Evolutionary conservation across 2,888 invertebrate genomes (phyloP).

Genomic region (Agrypnus murinus): DNA sequence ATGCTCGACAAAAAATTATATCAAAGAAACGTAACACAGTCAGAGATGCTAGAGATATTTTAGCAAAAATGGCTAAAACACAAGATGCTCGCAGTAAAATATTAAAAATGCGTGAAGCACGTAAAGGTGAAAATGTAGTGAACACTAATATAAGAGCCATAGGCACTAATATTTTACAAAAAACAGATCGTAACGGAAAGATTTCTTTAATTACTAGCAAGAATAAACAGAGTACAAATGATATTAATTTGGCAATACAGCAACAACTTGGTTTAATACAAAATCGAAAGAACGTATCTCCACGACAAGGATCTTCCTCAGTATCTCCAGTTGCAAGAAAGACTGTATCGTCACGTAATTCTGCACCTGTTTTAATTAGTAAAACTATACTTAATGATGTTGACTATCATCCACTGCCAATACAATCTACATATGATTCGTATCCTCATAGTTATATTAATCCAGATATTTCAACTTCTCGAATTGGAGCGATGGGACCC

Average conservation of each 20-base stretch:
- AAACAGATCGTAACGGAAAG: slow-evolving; percentile 73
- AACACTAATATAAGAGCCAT: slow-evolving; percentile 68
- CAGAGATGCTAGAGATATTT: slow-evolving; percentile 86
- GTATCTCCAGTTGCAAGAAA: slow-evolving; percentile 46
- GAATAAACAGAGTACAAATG: slow-evolving; percentile 59
- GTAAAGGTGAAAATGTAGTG: slow-evolving; percentile 65
- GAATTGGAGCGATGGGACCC: slow-evolving; percentile 1
- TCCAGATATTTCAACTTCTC: not conserved
- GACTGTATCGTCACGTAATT: slow-evolving; percentile 30
- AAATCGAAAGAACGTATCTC: slow-evolving; percentile 48
- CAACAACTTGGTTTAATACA: slow-evolving; percentile 67
- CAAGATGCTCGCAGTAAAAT: slow-evolving; percentile 85
- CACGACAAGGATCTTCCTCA: slow-evolving; percentile 38
- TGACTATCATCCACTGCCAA: slow-evolving; percentile 57
- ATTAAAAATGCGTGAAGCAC: slow-evolving; percentile 76
- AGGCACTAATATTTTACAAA: slow-evolving; percentile 71
- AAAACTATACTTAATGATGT: slow-evolving; percentile 65
- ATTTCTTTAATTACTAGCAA: slow-evolving; percentile 74
- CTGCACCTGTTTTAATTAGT: slow-evolving; percentile 55
- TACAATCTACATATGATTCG: slow-evolving; percentile 38
- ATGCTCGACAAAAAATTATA: slow-evolving; percentile 87
- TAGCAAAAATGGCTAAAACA: slow-evolving; percentile 83
- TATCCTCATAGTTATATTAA: slow-evolving; percentile 11
- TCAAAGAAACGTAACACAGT: slow-evolving; percentile 85
- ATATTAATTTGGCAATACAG: slow-evolving; percentile 67